Evolutionary conservation across 2,113 vertebrate genomes (phyloP).

Genomic region (Pseudopodoces humilis): DNA sequence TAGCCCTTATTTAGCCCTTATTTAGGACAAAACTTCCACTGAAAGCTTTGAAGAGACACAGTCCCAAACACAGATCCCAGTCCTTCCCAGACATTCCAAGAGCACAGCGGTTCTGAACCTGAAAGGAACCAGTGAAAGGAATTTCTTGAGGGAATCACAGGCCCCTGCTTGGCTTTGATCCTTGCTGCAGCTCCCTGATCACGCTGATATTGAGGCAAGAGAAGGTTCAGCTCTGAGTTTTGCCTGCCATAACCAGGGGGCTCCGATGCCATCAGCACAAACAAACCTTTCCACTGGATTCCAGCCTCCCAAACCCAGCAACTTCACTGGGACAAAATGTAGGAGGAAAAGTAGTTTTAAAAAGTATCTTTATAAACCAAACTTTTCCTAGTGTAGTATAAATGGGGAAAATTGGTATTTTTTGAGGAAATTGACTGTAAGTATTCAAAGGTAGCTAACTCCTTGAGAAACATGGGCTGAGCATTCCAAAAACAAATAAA

Average conservation of each 20-base stretch:
- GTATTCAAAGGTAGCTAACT: neutral
- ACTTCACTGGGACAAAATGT: conserved; percentile 25
- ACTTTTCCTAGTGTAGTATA: neutral
- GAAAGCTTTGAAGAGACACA: neutral
- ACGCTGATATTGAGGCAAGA: neutral
- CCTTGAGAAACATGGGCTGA: neutral
- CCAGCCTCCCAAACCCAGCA: conserved; percentile 64
- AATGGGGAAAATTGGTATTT: neutral
- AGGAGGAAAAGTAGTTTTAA: conserved; percentile 26
- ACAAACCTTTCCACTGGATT: conserved; percentile 72
- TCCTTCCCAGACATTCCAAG: neutral
- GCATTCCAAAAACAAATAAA: neutral
- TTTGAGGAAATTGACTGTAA: neutral
- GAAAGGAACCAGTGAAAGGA: neutral
- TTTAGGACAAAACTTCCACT: neutral
- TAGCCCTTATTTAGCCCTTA: neutral
- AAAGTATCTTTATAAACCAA: neutral
- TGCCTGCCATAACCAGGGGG: conserved; percentile 64
- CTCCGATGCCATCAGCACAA: conserved; percentile 70
- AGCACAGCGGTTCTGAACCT: neutral
- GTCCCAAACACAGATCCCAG: neutral
- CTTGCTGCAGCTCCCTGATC: neutral
- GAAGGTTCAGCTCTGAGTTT: conserved; percentile 66
- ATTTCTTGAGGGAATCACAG: neutral
- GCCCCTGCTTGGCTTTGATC: neutral